A percentile compares a stretch with the other conserved stretches of the same genome.
Conservation (phyloP, 2,113 vertebrate species). For the Okapia johnstoni region DNA sequence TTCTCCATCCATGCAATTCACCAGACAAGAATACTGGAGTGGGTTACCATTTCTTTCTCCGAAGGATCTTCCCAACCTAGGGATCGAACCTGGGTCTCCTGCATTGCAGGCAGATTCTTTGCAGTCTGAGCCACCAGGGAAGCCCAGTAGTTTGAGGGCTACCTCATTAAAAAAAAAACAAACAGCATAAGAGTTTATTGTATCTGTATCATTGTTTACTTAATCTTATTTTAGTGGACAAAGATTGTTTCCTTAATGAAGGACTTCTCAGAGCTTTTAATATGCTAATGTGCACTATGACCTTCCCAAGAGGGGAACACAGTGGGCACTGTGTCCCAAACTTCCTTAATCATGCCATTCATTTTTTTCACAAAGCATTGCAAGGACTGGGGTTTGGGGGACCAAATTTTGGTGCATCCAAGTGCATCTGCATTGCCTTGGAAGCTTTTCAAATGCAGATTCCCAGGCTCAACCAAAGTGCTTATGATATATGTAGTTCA, state of each 20-base stretch:
- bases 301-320: neutral
- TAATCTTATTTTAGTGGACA: neutral
- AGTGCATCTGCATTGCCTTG: neutral
- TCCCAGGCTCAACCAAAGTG: neutral
- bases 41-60: neutral
- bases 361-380: neutral
- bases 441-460: conserved; percentile 8
- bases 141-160: neutral
- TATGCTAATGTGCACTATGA: neutral
- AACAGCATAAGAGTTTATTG: neutral
- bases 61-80: neutral
- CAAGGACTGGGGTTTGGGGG: neutral
- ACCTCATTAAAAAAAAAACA: neutral
- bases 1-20: neutral
- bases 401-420: neutral
- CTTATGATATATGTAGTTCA: neutral
- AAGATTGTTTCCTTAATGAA: conserved; percentile 5
- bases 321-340: neutral
- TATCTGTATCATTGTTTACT: neutral
- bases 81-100: neutral
- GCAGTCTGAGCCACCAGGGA: neutral
- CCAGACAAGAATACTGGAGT: neutral
- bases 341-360: neutral
- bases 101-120: neutral
- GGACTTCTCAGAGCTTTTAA: conserved; percentile 1